Percentiles rank a stretch among this genome's conserved stretches.
These are phyloP conservation scores for Hydrotaea cyrtoneurina DNA, from an alignment of 2,888 invertebrate genomes.

Conservation along the genomic window DNA sequence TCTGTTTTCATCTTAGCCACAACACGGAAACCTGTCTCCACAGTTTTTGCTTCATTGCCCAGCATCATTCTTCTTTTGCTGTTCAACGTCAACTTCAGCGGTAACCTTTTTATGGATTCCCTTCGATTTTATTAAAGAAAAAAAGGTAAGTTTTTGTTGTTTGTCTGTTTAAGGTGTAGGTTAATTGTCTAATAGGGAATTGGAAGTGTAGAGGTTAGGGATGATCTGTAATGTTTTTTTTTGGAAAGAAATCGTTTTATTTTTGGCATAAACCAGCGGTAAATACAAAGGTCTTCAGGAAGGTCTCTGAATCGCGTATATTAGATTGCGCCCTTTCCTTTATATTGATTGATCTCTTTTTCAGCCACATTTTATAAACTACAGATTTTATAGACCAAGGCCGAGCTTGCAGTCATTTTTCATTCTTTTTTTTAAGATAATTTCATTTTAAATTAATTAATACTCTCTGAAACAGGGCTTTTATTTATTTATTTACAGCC, in stretches of 20 bases:
- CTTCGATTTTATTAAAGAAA: constrained; percentile 26
- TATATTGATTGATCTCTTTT: too few species aligned
- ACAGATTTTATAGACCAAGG: too few species aligned
- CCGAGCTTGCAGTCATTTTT: too few species aligned
- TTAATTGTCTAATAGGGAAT: not conserved
- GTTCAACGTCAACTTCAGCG: not conserved
- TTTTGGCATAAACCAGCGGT: too few species aligned
- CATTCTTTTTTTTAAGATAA: too few species aligned
- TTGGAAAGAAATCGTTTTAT: not conserved
- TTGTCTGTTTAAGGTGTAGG: not conserved
- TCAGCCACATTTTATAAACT: too few species aligned
- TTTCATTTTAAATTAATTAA: too few species aligned
- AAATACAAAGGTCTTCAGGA: too few species aligned
- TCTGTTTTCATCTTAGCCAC: not conserved
- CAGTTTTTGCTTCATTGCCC: not conserved
- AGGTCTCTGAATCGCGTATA: too few species aligned
- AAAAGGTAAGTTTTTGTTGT: constrained; percentile 43
- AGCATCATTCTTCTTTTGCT: constrained; percentile 7
- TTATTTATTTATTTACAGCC: too few species aligned
- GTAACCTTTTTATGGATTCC: constrained; percentile 7
- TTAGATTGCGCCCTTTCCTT: too few species aligned
- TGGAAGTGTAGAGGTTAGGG: not conserved
- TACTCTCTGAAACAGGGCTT: too few species aligned
- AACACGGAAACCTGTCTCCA: constrained; percentile 47
- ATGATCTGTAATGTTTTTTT: not conserved